A percentile compares a stretch with the other conserved stretches of the same genome.
Conservation (phyloP, 2,113 vertebrate genomes). For the Cephalopterus ornatus region DNA sequence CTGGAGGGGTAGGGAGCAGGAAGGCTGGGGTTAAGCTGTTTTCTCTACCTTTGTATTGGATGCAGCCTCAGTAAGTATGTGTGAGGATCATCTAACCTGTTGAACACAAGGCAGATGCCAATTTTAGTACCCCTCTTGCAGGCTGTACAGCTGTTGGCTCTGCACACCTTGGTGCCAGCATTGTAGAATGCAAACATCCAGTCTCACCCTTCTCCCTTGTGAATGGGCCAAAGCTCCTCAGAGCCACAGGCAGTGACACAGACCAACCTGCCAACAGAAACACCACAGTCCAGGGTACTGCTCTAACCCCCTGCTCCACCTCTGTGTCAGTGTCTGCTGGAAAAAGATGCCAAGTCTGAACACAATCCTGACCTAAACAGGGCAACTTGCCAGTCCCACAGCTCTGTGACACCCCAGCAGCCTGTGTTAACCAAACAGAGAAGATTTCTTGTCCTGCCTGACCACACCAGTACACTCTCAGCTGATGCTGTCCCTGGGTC, state of each 20-base stretch:
- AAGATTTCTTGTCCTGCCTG: not conserved
- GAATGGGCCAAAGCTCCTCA: fast-evolving
- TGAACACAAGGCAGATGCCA: not conserved
- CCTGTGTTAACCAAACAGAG: not conserved
- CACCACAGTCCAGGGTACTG: not conserved
- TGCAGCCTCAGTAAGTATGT: not conserved
- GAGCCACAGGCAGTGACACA: not conserved
- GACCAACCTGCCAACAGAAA: not conserved
- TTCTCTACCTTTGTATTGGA: not conserved
- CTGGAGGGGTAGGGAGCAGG: not conserved
- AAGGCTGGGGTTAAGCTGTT: not conserved
- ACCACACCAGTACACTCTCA: not conserved
- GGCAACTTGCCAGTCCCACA: not conserved
- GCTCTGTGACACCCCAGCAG: not conserved
- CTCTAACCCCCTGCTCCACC: not conserved
- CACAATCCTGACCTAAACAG: not conserved
- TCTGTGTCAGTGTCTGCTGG: not conserved
- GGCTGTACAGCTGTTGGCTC: not conserved
- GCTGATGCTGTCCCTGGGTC: not conserved
- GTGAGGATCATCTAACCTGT: not conserved
- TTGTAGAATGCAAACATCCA: not conserved
- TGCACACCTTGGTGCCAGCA: not conserved
- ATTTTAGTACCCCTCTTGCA: not conserved
- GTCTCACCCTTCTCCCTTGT: not conserved
- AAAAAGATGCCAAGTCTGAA: not conserved